Evolutionary conservation across 2,113 vertebrate species (phyloP).

Genomic region (Ageneiosus marmoratus): DNA sequence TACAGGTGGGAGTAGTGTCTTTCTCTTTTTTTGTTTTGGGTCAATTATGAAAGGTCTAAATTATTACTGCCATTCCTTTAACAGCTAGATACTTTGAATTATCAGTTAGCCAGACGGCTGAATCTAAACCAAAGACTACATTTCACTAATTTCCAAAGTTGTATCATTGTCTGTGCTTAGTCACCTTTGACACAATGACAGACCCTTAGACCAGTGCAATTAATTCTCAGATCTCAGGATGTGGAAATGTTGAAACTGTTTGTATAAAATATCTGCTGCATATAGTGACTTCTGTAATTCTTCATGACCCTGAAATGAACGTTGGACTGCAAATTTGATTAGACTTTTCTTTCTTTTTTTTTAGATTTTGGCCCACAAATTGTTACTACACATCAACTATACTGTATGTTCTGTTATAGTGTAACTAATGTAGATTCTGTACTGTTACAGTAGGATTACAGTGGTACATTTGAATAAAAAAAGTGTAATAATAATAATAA

Average conservation of each 20-base stretch:
- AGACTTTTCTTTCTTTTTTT: not conserved
- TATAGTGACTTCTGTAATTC: not conserved
- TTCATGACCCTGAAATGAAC: not conserved
- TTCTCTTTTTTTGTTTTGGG: not conserved
- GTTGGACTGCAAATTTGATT: not conserved
- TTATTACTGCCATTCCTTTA: not conserved
- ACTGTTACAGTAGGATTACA: not conserved
- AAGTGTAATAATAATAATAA: not conserved
- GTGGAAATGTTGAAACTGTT: not conserved
- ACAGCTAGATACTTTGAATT: not conserved
- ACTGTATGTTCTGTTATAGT: not conserved
- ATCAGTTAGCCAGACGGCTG: not conserved
- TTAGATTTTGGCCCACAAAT: not conserved
- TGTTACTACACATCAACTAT: not conserved
- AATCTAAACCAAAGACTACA: not conserved
- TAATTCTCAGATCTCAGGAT: not conserved
- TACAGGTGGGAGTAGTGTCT: not conserved
- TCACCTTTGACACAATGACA: not conserved
- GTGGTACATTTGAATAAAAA: not conserved
- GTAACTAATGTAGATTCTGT: not conserved
- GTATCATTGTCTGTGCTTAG: not conserved
- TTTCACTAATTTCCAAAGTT: not conserved
- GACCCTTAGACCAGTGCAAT: not conserved
- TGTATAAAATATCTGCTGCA: not conserved
- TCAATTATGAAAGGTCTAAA: not conserved